Evolutionary conservation across 1,140 invertebrate species (phyloP).

Genomic region (Euglossa dilemma): DNA sequence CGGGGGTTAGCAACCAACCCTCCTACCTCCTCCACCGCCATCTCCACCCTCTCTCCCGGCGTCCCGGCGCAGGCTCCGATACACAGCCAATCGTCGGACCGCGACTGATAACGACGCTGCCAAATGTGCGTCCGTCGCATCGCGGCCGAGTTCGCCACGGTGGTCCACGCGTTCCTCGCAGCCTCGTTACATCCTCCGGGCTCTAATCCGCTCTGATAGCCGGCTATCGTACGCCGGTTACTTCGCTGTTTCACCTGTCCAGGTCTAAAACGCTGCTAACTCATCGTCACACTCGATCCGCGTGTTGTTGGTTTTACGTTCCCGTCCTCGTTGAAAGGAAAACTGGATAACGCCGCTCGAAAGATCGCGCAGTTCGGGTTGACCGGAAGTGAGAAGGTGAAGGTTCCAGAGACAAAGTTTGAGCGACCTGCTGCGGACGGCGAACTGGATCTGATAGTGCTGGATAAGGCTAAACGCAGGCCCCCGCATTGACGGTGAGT

Average conservation of each 20-base stretch:
- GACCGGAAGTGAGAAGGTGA: slow-evolving; percentile 6
- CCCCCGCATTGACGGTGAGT: slow-evolving; percentile 73
- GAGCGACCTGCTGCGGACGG: neutral
- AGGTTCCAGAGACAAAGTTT: neutral
- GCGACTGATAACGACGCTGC: slow-evolving; percentile 81
- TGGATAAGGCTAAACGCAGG: slow-evolving; percentile 65
- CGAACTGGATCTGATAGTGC: slow-evolving; percentile 65
- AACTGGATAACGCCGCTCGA: neutral
- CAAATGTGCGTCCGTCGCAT: slow-evolving; percentile 79
- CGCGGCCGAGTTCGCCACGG: slow-evolving; percentile 70
- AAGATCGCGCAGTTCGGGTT: neutral
- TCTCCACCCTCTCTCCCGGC: slow-evolving; percentile 62
- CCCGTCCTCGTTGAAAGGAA: neutral
- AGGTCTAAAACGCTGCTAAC: neutral
- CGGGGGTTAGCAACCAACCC: slow-evolving; percentile 51
- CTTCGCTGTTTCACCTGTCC: neutral
- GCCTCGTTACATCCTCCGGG: slow-evolving; percentile 57
- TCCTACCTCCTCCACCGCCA: slow-evolving; percentile 44
- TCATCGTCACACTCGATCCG: neutral
- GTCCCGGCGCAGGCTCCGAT: slow-evolving; percentile 81
- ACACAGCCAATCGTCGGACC: slow-evolving; percentile 82
- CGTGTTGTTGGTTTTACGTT: neutral
- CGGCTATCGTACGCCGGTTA: slow-evolving; percentile 3
- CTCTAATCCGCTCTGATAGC: slow-evolving; percentile 36
- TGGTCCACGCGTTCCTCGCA: slow-evolving; percentile 74